These are phyloP conservation scores for Trachythela sp. DNA, from an alignment of 64 coral and sea anemone species.

Conservation along the genomic window DNA sequence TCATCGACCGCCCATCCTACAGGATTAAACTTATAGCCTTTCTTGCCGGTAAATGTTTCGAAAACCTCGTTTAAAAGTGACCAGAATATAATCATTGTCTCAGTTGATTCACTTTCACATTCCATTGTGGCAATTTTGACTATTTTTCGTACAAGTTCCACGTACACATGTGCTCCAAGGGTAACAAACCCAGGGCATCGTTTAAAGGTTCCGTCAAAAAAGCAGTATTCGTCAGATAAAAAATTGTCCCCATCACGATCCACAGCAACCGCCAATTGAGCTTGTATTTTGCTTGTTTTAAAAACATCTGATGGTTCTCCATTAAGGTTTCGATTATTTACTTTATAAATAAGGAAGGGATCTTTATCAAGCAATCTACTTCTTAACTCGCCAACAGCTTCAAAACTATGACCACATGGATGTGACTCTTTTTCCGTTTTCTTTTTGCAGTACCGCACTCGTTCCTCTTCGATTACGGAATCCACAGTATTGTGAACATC, in stretches of 20 bases:
- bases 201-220: constrained; percentile 48
- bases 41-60: constrained; percentile 43
- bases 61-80: constrained; percentile 51
- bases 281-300: constrained; percentile 52
- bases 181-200: constrained; percentile 56
- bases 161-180: constrained; percentile 38
- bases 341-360: constrained; percentile 49
- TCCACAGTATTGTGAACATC: constrained; percentile 35
- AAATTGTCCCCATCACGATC: background rate
- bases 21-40: constrained; percentile 51
- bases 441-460: constrained; percentile 32
- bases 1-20: constrained; percentile 63
- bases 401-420: constrained; percentile 49
- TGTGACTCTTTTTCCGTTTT: constrained; percentile 28
- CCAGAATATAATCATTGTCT: constrained; percentile 59
- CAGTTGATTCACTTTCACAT: constrained; percentile 47
- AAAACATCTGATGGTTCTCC: constrained; percentile 47
- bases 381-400: constrained; percentile 44
- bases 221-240: constrained; percentile 45
- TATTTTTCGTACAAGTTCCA: constrained; percentile 36
- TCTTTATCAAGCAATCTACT: constrained; percentile 47
- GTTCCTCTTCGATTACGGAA: constrained; percentile 36
- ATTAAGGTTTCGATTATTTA: constrained; percentile 57
- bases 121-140: constrained; percentile 56
- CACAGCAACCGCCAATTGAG: constrained; percentile 45